Conservation (phyloP, 2,888 invertebrate species). For the Homarus gammarus region DNA sequence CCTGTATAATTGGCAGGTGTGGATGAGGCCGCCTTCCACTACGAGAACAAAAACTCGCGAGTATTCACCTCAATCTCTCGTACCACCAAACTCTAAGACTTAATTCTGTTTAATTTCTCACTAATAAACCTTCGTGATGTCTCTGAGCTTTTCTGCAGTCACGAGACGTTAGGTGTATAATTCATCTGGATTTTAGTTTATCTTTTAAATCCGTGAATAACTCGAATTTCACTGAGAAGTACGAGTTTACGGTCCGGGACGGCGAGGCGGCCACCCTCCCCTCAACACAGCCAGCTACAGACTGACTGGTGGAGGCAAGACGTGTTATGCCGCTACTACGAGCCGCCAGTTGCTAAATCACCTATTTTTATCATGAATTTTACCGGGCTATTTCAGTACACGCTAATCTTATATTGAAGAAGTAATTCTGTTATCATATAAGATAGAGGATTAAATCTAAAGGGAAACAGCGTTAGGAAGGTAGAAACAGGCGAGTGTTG, state of each 20-base stretch:
- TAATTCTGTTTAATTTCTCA: not conserved
- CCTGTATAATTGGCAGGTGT: not conserved
- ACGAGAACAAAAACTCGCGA: not conserved
- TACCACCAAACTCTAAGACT: not conserved
- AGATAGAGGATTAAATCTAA: too few species aligned
- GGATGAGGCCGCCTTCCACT: not conserved
- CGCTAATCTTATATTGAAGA: too few species aligned
- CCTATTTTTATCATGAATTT: not conserved
- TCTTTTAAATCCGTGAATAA: not conserved
- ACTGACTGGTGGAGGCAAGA: not conserved
- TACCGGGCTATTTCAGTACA: too few species aligned
- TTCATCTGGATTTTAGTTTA: not conserved
- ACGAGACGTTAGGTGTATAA: not conserved
- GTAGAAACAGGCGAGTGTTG: too few species aligned
- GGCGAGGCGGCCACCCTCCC: not conserved
- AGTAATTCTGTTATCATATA: too few species aligned
- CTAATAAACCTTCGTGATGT: not conserved
- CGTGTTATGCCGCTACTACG: not conserved
- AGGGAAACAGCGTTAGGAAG: too few species aligned
- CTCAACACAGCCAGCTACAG: not conserved
- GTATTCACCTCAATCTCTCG: not conserved
- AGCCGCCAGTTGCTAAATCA: not conserved
- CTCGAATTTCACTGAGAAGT: not conserved
- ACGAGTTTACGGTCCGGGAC: not conserved
- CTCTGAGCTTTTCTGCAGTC: not conserved